Evolutionary conservation across 1,140 invertebrate species (phyloP).

Genomic region (Trichonephila inaurata): DNA sequence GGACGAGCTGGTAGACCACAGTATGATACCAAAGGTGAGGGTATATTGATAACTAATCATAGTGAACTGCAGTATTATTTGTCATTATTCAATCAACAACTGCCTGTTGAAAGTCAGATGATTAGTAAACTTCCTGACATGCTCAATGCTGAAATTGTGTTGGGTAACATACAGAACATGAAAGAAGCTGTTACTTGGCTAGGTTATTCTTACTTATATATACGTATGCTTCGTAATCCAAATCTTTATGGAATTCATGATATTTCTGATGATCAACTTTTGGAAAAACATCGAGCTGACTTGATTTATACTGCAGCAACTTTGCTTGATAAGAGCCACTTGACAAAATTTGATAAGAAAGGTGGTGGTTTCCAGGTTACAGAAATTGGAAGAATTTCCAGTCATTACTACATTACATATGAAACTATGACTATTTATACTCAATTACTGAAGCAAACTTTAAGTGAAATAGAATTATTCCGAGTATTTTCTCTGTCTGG

Average conservation of each 20-base stretch:
- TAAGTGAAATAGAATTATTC: constrained; percentile 99
- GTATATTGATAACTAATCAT: constrained; percentile 99
- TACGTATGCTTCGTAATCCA: constrained; percentile 91
- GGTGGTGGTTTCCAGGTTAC: constrained; percentile 95
- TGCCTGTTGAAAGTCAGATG: constrained; percentile 85
- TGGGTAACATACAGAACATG: constrained; percentile 97
- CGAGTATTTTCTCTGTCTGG: constrained; percentile 99
- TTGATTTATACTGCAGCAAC: constrained; percentile 97
- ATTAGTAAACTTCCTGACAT: constrained; percentile 92
- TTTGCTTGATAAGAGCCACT: constrained; percentile 93
- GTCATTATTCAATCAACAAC: constrained; percentile 97
- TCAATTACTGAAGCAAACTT: constrained; percentile 96
- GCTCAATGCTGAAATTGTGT: constrained; percentile 98
- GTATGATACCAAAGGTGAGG: constrained; percentile 99
- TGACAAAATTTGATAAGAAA: constrained; percentile 98
- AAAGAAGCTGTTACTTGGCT: constrained; percentile 97
- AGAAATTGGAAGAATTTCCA: constrained; percentile 97
- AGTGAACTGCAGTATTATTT: constrained; percentile 99
- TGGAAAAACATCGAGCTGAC: constrained; percentile 95
- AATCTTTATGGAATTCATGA: constrained; percentile 95
- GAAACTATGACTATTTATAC: constrained; percentile 99
- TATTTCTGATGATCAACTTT: constrained; percentile 89
- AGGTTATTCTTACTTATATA: constrained; percentile 98
- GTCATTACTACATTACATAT: constrained; percentile 98
- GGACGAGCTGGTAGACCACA: constrained; percentile 98